Base-by-base conservation (phyloP, 2,113 vertebrate species). In the Peromyscus polionotus region DNA sequence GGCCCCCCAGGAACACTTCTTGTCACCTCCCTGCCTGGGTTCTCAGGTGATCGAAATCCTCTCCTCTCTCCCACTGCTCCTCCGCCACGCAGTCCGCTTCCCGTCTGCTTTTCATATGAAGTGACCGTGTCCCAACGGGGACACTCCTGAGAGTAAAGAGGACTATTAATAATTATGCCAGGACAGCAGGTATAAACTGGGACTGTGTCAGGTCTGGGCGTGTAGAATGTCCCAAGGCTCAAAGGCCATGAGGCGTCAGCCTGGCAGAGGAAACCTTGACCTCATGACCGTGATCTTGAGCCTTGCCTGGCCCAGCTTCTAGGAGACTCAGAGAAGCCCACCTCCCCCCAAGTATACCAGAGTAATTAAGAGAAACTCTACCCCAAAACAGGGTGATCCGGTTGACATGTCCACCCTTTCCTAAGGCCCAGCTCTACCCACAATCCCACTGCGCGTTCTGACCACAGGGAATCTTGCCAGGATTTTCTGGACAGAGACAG, bases 121-220 rank as follows among this genome's bases (percentile, higher is more conserved):
- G 22, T 90, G 87, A 86, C 93, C 24, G 2, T 88, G 59, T 86
- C 93, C 63, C 86, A 85, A 26, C 24, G 84, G 77, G 93, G 92
- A 93, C 3, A 45, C 65, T 93, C 70, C 57, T 48, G 79, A 93
- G 90, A 93, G 39, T n/a, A 80, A 65, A 91, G 72, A 10, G 73
- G 39, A 39, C 63, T 84, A 39, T 93, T 96, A 90, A 92, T 80
- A 93, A 95, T 84, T 91, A 84, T 51, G 61, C 67, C 45, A 79
- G 39, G 59, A 75, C 33, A 89, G 88, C 85, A 83, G 87, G 59
- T 17, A 68, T 72, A 54, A 77, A 83, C 20, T 65, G 79, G 85
- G 84, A 16, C 93, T 86, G 26, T 88, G 51, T n/a, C 76, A 33
- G 39, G 86, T 72, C n/a, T 70, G 12, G 4, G 4, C 33, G 4